Conservation (phyloP, 2,888 invertebrate species). For the Limnephilus marmoratus region DNA sequence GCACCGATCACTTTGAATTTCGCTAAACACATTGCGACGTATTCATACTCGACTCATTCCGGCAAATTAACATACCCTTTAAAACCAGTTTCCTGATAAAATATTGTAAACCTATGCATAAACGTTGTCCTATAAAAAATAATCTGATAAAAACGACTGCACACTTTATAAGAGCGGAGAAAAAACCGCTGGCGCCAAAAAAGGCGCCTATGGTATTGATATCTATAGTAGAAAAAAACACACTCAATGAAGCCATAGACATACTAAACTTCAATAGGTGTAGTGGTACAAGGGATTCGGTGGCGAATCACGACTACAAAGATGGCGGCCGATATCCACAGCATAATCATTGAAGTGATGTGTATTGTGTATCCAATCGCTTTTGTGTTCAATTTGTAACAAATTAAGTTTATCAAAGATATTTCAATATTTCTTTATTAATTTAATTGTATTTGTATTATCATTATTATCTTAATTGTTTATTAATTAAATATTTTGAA, state of each 20-base stretch:
- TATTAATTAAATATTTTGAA: too few species aligned
- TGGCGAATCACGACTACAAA: background rate
- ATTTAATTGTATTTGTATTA: too few species aligned
- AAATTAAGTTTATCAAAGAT: too few species aligned
- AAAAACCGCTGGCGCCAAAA: constrained; percentile 32
- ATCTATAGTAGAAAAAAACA: constrained; percentile 19
- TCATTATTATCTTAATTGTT: too few species aligned
- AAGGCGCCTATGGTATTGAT: constrained; percentile 28
- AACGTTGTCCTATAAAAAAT: constrained; percentile 29
- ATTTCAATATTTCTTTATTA: too few species aligned
- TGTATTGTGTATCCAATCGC: background rate
- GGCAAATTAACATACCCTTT: background rate
- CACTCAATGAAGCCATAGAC: constrained; percentile 16
- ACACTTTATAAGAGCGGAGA: constrained; percentile 7
- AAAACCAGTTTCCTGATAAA: background rate
- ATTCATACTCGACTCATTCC: background rate
- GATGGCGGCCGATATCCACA: background rate
- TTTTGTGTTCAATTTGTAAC: too few species aligned
- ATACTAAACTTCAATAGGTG: background rate
- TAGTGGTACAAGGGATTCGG: background rate
- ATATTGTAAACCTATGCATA: constrained; percentile 21
- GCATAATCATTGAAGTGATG: background rate
- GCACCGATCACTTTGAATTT: background rate
- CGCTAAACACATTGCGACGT: background rate
- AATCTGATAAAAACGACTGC: constrained; percentile 29